Evolutionary conservation across 2,797 vertebrate genomes (phyloP), one percentile per base, ranked within the genome.

Genomic region (Pterois miles): DNA sequence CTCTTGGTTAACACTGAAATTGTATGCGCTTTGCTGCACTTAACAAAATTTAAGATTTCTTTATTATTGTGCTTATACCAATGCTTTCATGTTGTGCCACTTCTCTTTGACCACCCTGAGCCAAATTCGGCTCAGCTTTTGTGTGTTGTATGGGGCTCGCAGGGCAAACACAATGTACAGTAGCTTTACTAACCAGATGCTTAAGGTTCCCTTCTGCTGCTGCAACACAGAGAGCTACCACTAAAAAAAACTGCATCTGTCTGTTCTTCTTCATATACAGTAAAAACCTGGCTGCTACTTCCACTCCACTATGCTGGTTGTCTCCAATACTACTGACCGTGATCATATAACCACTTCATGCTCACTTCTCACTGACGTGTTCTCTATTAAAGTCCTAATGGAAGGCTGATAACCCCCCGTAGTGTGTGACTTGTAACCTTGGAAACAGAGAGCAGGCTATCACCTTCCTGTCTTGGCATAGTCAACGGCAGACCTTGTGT

Each of bases 131-230:
- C 81, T 87, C 86, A 74, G 81, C 79, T 89, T 84, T 85, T 87
- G 85, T 92, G 85, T 68, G 57, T 90, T 89, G 87, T 91, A 85
- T 22, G 80, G 77, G 88, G 86, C 91, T 92, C 82, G 92, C 85
- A 89, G 88, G 90, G 91, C 90, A 91, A 91, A 92, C 89, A 90
- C 88, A 75, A 87, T 91, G 86, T 93, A 94, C 92, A 93, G 92
- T 93, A 94, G 94, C 94, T 94, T 95, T 93, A 94, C 92, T 94
- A 93, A 94, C 88, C 78, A 85, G 88, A 93, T 78, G 90, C 89
- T 93, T 88, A 84, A 71, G 74, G 82, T 89, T 91, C 86, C 86
- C 79, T 88, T 20, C 59, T 40, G 87, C 86, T 91, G 89, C 91
- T 92, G 91, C 89, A 88, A 91, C 88, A 89, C 80, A 82, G 80